phyloP scores from a whole-genome alignment of 2,888 invertebrate species.

The Dasypolia templi region DNA sequence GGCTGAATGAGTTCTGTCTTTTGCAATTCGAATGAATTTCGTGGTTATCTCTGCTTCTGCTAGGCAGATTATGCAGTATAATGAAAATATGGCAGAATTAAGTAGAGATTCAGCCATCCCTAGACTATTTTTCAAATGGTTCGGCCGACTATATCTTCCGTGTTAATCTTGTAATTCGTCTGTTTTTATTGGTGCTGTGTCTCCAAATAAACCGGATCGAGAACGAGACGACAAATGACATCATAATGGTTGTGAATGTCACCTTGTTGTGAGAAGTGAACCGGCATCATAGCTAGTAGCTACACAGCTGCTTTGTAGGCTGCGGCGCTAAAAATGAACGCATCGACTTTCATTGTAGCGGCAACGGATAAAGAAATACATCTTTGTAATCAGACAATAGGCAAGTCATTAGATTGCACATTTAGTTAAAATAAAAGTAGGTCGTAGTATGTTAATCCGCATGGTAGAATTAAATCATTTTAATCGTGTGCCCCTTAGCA shows the following conservation, averaged over 20 bases:
- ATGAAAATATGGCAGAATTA: not conserved
- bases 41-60: not conserved
- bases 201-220: constrained; percentile 10
- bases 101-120: not conserved
- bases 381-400: constrained; percentile 9
- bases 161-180: not conserved
- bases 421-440: not conserved
- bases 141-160: not conserved
- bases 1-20: not conserved
- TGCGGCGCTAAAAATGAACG: constrained; percentile 10
- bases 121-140: not conserved
- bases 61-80: not conserved
- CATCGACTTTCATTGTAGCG: not conserved
- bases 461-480: not conserved
- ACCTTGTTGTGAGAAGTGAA: constrained; percentile 59
- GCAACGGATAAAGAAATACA: not conserved
- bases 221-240: constrained; percentile 36
- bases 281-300: constrained; percentile 5
- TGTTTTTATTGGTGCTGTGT: constrained; percentile 1
- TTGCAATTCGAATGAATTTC: not conserved
- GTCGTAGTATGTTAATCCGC: too few species aligned
- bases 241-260: constrained; percentile 55
- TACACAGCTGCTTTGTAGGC: constrained; percentile 5
- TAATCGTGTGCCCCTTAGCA: not conserved
- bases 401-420: constrained; percentile 1